These are phyloP conservation scores for Climacteris rufus DNA, from an alignment of 2,113 vertebrate species.

Conservation along the genomic window DNA sequence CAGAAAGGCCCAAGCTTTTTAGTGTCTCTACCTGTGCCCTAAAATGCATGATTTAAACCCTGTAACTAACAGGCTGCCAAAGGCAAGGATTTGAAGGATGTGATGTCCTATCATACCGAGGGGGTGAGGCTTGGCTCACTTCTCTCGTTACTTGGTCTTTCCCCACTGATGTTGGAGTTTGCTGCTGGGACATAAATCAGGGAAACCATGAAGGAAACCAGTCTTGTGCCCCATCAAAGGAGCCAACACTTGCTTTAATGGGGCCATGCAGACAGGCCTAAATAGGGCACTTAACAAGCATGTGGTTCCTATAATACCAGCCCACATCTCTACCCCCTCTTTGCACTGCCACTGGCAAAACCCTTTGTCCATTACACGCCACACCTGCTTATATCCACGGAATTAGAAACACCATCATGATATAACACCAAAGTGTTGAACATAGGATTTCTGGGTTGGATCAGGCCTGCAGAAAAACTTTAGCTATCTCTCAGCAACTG, in stretches of 20 bases:
- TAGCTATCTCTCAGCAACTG: neutral
- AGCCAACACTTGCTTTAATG: slow-evolving; percentile 12
- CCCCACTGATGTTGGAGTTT: slow-evolving; percentile 70
- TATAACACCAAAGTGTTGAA: neutral
- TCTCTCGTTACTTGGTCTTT: slow-evolving; percentile 79
- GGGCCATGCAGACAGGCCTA: slow-evolving; percentile 19
- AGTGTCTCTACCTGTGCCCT: slow-evolving; percentile 59
- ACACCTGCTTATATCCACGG: neutral
- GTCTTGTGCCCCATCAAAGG: slow-evolving; percentile 68
- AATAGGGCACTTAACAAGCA: slow-evolving; percentile 31
- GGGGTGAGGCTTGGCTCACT: neutral
- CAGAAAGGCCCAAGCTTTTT: slow-evolving; percentile 59
- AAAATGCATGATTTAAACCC: slow-evolving; percentile 68
- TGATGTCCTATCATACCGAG: slow-evolving; percentile 30
- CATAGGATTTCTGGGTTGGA: neutral
- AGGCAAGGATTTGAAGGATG: slow-evolving; percentile 69
- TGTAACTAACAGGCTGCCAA: slow-evolving; percentile 65
- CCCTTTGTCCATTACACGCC: neutral
- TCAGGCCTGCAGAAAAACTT: neutral
- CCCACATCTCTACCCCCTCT: neutral
- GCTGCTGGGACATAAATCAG: slow-evolving; percentile 81
- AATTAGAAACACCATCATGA: neutral
- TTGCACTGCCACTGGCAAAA: slow-evolving; percentile 2
- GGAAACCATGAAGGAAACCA: slow-evolving; percentile 71
- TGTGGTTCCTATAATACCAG: slow-evolving; percentile 65